Evolutionary conservation across 2,888 invertebrate species (phyloP).

Genomic region (Leptothorax acervorum): DNA sequence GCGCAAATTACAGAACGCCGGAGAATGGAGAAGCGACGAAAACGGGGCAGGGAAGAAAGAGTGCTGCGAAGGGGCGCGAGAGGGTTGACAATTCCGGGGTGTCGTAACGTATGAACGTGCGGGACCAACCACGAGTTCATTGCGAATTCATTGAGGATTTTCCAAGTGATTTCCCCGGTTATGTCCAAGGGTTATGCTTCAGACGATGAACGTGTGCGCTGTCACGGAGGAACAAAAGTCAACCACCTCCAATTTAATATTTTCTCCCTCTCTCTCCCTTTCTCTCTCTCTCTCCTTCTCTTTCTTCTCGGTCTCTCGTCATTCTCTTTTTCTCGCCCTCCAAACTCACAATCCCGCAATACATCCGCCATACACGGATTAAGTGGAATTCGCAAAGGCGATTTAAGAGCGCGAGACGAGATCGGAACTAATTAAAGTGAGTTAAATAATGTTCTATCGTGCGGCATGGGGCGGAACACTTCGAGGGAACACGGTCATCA

Average conservation of each 20-base stretch:
- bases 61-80: slow-evolving; percentile 48
- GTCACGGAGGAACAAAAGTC: slow-evolving; percentile 65
- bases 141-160: slow-evolving; percentile 81
- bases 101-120: slow-evolving; percentile 73
- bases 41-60: slow-evolving; percentile 44
- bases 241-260: slow-evolving; percentile 74
- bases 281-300: slow-evolving; percentile 45
- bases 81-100: slow-evolving; percentile 63
- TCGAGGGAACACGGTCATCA: slow-evolving; percentile 29
- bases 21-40: slow-evolving; percentile 5
- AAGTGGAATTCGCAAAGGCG: slow-evolving; percentile 30
- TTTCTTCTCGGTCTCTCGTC: slow-evolving; percentile 13
- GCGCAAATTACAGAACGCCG: slow-evolving; percentile 1
- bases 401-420: slow-evolving; percentile 45
- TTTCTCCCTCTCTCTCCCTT: slow-evolving; percentile 47
- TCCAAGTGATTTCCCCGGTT: slow-evolving; percentile 81
- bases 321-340: neutral
- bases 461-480: slow-evolving; percentile 1
- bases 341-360: slow-evolving; percentile 23
- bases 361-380: slow-evolving; percentile 12
- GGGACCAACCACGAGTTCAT: slow-evolving; percentile 74
- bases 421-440: slow-evolving; percentile 51
- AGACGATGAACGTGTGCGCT: slow-evolving; percentile 64
- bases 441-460: slow-evolving; percentile 42
- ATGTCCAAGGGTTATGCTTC: slow-evolving; percentile 76